A percentile compares a stretch with the other conserved stretches of the same genome.
Conservation (phyloP, 2,888 invertebrate genomes). For the Cephalotes varians region DNA sequence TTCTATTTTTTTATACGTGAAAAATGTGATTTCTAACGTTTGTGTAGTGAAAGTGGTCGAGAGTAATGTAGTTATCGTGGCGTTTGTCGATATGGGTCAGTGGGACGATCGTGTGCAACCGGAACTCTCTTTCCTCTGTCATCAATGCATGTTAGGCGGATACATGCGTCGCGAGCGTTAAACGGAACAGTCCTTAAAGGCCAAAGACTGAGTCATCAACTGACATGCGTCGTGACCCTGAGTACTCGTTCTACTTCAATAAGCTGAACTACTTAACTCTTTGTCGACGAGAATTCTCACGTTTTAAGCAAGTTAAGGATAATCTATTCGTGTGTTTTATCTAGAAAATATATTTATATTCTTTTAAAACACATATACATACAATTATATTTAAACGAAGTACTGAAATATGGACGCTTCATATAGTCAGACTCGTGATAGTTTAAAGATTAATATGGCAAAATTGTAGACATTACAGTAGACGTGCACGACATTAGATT, state of each 20-base stretch:
- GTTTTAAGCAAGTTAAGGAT: neutral
- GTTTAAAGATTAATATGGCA: neutral
- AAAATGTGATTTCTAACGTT: constrained; percentile 52
- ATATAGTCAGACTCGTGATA: neutral
- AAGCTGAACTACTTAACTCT: constrained; percentile 6
- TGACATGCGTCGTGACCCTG: constrained; percentile 27
- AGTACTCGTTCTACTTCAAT: constrained; percentile 28
- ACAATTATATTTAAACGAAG: neutral
- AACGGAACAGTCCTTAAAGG: constrained; percentile 21
- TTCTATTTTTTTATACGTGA: neutral
- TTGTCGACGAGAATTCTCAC: neutral
- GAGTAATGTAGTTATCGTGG: constrained; percentile 33
- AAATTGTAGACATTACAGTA: neutral
- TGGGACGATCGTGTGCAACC: constrained; percentile 52
- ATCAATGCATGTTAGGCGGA: neutral
- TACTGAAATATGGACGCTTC: neutral
- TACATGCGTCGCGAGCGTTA: neutral
- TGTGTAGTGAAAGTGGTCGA: constrained; percentile 55
- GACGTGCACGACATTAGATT: constrained; percentile 1
- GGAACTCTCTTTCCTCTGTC: constrained; percentile 55
- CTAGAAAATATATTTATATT: neutral
- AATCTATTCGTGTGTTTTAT: neutral
- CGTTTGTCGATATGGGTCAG: constrained; percentile 58
- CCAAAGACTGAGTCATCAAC: constrained; percentile 31
- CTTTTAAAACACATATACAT: too few species aligned